phyloP scores from a whole-genome alignment of 2,888 invertebrate species.

The Phymatocera aterrima region DNA sequence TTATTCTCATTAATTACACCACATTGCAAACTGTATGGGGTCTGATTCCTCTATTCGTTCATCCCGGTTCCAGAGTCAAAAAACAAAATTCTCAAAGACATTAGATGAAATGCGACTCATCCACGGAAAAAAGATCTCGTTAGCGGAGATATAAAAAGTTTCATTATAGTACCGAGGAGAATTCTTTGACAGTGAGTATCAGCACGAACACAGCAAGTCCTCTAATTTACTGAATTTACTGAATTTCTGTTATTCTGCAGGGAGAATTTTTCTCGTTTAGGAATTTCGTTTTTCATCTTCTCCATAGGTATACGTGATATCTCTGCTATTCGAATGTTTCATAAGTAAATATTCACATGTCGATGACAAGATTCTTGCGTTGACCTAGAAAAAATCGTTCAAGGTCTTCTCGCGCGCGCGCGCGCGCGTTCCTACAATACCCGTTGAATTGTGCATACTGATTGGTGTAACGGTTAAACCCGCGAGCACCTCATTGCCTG shows the following conservation, averaged over 20 bases:
- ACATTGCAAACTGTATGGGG: background rate
- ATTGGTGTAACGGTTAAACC: conserved; percentile 42
- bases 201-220: background rate
- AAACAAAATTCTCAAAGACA: background rate
- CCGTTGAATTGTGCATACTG: conserved; percentile 29
- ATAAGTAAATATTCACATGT: background rate
- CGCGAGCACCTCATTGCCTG: background rate
- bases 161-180: background rate
- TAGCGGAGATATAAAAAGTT: background rate
- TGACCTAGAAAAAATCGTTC: conserved; percentile 34
- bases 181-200: too few relatives aligned
- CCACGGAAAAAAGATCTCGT: background rate
- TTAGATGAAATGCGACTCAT: background rate
- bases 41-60: background rate
- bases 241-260: background rate
- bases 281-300: background rate
- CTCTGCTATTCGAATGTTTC: background rate
- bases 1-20: conserved; percentile 14
- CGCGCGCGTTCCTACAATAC: conserved; percentile 23
- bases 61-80: background rate
- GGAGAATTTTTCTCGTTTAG: background rate
- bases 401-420: conserved; percentile 17
- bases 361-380: conserved; percentile 7
- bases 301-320: background rate
- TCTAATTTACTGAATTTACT: too few relatives aligned